A percentile compares a stretch with the other conserved stretches of the same genome.
Evolutionary conservation across 1,140 invertebrate genomes (phyloP).

Genomic region (Pseudomyrmex pallidus): DNA sequence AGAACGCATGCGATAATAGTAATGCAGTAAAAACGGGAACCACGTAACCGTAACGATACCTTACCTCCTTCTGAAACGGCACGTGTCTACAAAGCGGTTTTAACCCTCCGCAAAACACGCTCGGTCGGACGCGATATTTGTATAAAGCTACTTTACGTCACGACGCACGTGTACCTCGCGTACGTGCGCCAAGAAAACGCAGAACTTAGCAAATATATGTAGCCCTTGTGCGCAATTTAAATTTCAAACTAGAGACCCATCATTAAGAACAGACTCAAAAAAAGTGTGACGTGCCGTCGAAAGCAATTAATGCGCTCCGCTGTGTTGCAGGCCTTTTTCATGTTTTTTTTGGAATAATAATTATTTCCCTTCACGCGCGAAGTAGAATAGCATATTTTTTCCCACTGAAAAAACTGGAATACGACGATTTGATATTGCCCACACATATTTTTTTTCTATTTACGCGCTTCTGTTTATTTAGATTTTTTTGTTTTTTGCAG

Average conservation of each 20-base stretch:
- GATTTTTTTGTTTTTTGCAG: too few species aligned
- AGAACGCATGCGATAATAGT: conserved; percentile 34
- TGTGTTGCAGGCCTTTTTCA: neutral
- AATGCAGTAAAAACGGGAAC: conserved; percentile 30
- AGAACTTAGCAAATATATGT: neutral
- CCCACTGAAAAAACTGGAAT: too few species aligned
- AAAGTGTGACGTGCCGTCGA: neutral
- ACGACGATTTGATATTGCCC: too few species aligned
- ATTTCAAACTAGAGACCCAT: conserved; percentile 31
- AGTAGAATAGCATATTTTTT: too few species aligned
- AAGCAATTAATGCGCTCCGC: neutral
- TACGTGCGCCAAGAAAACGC: neutral
- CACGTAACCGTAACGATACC: conserved; percentile 30
- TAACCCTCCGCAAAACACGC: conserved; percentile 66
- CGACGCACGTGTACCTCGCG: conserved; percentile 32
- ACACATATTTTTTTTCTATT: too few species aligned
- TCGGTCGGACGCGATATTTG: conserved; percentile 60
- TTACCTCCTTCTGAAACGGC: conserved; percentile 45
- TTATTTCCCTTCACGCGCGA: neutral
- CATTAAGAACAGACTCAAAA: conserved; percentile 6
- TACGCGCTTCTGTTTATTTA: too few species aligned
- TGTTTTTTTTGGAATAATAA: neutral
- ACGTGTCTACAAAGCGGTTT: conserved; percentile 70
- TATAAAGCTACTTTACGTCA: conserved; percentile 66
- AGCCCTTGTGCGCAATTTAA: conserved; percentile 29